phyloP scores from a whole-genome alignment of 2,797 vertebrate species.

The Artibeus lituratus region DNA sequence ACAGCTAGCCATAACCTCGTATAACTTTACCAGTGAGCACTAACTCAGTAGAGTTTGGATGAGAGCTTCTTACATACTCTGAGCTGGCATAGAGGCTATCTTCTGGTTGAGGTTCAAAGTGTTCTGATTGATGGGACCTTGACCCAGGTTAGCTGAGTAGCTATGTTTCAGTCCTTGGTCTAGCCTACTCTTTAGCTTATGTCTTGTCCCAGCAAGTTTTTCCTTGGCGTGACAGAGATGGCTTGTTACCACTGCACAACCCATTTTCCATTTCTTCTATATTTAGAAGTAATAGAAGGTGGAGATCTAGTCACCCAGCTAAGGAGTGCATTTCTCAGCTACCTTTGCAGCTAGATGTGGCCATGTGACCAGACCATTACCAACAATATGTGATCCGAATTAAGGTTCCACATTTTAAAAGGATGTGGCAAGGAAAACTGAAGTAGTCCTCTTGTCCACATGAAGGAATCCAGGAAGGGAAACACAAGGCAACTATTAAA shows the following conservation, averaged over 20 bases:
- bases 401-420: neutral
- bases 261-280: neutral
- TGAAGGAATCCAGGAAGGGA: neutral
- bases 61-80: neutral
- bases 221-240: neutral
- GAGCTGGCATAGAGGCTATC: neutral
- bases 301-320: neutral
- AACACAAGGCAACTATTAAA: neutral
- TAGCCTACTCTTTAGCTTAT: neutral
- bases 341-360: constrained; percentile 28
- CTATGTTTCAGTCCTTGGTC: neutral
- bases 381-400: neutral
- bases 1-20: neutral
- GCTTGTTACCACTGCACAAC: neutral
- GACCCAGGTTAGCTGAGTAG: neutral
- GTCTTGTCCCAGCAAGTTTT: neutral
- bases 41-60: neutral
- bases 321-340: neutral
- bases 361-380: neutral
- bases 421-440: neutral
- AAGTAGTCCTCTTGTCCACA: neutral
- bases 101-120: neutral
- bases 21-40: neutral
- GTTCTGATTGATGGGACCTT: neutral
- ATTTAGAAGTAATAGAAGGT: neutral